Evolutionary conservation across 1,140 invertebrate genomes (phyloP).

Genomic region (Euura saliciscinereae): DNA sequence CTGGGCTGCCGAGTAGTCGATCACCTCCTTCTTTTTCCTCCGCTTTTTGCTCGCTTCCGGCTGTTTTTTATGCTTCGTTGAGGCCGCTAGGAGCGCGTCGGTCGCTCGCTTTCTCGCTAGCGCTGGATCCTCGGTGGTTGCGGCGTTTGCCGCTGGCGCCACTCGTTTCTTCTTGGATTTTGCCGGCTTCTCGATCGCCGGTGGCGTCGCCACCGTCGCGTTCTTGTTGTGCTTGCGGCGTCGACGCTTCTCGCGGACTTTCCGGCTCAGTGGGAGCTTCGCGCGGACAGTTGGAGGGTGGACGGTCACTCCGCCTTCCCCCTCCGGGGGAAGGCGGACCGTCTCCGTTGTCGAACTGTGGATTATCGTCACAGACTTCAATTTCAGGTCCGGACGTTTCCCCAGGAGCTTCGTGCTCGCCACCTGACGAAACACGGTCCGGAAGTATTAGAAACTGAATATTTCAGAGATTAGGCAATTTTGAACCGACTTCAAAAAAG

Average conservation of each 20-base stretch:
- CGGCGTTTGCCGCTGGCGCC: neutral
- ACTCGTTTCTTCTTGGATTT: neutral
- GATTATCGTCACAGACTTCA: conserved; percentile 84
- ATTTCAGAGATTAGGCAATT: no score
- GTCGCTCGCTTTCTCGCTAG: conserved; percentile 35
- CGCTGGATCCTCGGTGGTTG: conserved; percentile 30
- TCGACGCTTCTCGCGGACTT: conserved; percentile 62
- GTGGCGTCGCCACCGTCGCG: conserved; percentile 13
- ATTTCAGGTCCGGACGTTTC: conserved; percentile 76
- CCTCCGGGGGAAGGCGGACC: conserved; percentile 76
- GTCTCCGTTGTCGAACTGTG: conserved; percentile 86
- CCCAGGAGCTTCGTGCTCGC: conserved; percentile 78
- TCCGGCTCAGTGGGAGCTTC: conserved; percentile 64
- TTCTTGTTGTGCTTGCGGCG: conserved; percentile 49
- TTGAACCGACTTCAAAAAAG: no score
- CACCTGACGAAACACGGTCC: conserved; percentile 62
- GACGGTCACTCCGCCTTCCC: conserved; percentile 68
- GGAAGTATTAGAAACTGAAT: no score
- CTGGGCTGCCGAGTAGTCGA: conserved; percentile 76
- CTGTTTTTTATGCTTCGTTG: neutral
- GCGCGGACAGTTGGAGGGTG: conserved; percentile 64
- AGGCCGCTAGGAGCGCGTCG: conserved; percentile 18
- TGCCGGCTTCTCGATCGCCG: neutral
- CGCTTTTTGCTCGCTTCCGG: conserved; percentile 47
- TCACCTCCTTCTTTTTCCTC: conserved; percentile 72